Evolutionary conservation across 2,888 invertebrate species (phyloP), one percentile per base, ranked within the genome.

Genomic region (Theodoxus fluviatilis): DNA sequence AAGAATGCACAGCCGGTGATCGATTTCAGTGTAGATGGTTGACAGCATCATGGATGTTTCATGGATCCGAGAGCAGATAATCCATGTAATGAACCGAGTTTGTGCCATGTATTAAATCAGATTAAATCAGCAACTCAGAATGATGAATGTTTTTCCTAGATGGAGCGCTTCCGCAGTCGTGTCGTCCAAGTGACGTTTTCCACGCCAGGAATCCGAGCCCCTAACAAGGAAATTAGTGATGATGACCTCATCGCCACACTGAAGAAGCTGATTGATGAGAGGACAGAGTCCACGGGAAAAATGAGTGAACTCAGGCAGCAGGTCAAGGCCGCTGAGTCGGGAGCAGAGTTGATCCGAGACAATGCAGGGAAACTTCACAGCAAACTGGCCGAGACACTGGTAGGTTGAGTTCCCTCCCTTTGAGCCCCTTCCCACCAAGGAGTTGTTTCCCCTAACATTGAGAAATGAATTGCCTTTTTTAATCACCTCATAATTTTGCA

Each of bases 161-260:
- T 80, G 74, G 86, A 86, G 71, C 74, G 86, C n/a, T 83, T 86
- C 72, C 74, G 84, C 37, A 83, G 79, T 70, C 75, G 85, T n/a
- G 82, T 86, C 1, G 75, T 86, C 9, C 85, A 86, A 75, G 78
- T 81, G 28, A 81, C 83, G 37, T 86, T 82, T 74, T 83, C 85
- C 15, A 83, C 84, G 1, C 85, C 86, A 3, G 84, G 83, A 1
- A 79, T 82, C 15, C 78, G 80, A 65, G 78, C 81, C 3, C 86
- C 86, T 2, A 83, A 85, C 55, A 81, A 78, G 6, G 84, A 84
- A 70, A 79, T 84, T 22, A 79, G 73, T 52, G 85, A 86, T 68
- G 85, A 86, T 70, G 81, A 83, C 33, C 76, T 86, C 52, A 72
- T 85, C 3, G 83, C 83, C 37, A 76, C 78, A 9, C 73, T 86